Percentiles rank a stretch among this genome's conserved stretches.
phyloP scores from a whole-genome alignment of 2,797 vertebrate species.

The Gambelia wislizenii region DNA sequence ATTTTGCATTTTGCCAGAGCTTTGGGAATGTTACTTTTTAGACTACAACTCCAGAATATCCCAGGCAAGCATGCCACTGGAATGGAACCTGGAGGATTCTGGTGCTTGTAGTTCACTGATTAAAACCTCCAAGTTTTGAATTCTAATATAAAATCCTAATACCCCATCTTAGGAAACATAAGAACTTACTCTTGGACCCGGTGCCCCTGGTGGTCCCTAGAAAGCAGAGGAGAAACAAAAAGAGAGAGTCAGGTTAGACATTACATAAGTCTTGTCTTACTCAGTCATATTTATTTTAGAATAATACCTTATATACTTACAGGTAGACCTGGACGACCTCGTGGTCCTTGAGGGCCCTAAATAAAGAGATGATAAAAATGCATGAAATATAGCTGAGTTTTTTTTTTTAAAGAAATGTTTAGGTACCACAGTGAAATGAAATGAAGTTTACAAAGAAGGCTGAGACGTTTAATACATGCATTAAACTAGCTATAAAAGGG shows the following conservation, averaged over 20 bases:
- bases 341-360: conserved; percentile 92
- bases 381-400: background rate
- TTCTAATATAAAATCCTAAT: background rate
- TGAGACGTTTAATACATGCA: background rate
- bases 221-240: conserved; percentile 45
- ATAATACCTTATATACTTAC: conserved; percentile 79
- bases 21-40: too few relatives aligned
- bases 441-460: background rate
- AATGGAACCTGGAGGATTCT: too few relatives aligned
- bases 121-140: background rate
- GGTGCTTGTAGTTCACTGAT: too few relatives aligned
- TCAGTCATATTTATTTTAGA: background rate
- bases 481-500: conserved; percentile 10
- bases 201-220: conserved; percentile 90
- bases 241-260: conserved; percentile 19
- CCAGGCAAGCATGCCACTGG: too few relatives aligned
- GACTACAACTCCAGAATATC: too few relatives aligned
- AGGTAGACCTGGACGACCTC: conserved; percentile 88
- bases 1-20: background rate
- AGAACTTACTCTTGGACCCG: conserved; percentile 88
- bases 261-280: conserved; percentile 25
- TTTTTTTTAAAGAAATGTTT: background rate
- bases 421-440: background rate
- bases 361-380: conserved; percentile 67
- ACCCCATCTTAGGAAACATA: conserved; percentile 13